Evolutionary conservation across 2,888 invertebrate species (phyloP).

Genomic region (Eristalis pertinax): DNA sequence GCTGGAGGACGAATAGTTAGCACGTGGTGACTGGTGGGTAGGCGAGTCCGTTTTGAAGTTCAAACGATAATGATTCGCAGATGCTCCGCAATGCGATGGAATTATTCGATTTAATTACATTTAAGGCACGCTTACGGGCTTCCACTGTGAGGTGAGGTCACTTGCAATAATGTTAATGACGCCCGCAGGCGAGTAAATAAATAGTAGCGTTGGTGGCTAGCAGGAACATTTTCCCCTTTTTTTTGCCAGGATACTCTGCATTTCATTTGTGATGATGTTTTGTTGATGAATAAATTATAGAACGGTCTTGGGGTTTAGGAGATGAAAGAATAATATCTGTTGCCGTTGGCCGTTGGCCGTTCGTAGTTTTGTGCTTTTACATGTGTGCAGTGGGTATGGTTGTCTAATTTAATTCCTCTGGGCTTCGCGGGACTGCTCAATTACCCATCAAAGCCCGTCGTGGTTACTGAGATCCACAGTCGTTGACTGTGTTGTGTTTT

Average conservation of each 20-base stretch:
- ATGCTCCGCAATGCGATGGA: background rate
- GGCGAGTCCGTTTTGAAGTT: conserved; percentile 19
- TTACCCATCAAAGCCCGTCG: no score
- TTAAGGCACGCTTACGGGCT: background rate
- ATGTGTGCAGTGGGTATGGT: no score
- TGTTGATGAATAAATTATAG: background rate
- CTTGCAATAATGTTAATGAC: background rate
- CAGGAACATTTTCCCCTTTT: background rate
- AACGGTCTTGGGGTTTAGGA: no score
- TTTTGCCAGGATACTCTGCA: background rate
- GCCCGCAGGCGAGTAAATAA: background rate
- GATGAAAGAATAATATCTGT: no score
- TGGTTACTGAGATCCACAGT: no score
- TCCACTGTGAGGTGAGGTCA: background rate
- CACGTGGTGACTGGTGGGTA: background rate
- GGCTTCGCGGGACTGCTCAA: no score
- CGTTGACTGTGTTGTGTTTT: no score
- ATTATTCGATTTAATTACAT: conserved; percentile 9
- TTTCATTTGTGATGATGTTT: background rate
- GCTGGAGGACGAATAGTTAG: background rate
- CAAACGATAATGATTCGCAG: background rate
- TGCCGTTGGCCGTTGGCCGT: no score
- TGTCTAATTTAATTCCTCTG: no score
- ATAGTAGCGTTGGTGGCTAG: background rate
- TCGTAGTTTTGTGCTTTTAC: no score